Conservation (phyloP, 2,888 invertebrate species). For the Amblyjoppa proteus region DNA sequence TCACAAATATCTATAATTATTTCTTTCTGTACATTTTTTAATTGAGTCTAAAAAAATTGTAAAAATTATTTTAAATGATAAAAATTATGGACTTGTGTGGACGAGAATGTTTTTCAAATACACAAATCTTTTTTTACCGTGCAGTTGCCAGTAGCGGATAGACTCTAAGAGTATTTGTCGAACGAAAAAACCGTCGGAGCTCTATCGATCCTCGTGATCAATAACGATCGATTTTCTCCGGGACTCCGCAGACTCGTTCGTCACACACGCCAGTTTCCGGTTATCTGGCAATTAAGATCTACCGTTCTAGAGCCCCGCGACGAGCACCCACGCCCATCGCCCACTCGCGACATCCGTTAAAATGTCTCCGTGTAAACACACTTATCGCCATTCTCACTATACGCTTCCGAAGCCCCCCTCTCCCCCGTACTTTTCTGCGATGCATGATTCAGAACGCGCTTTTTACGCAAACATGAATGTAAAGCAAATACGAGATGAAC, state of each 20-base stretch:
- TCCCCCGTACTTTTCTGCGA: conserved; percentile 58
- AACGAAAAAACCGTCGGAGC: not conserved
- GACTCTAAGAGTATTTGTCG: not conserved
- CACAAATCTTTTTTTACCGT: not conserved
- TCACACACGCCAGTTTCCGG: conserved; percentile 63
- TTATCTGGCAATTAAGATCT: conserved; percentile 83
- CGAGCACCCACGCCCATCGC: conserved; percentile 51
- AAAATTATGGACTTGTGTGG: too few relatives aligned
- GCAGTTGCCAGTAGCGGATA: not conserved
- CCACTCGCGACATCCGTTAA: conserved; percentile 64
- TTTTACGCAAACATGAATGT: conserved; percentile 48
- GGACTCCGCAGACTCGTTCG: conserved; percentile 45
- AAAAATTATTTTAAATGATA: too few relatives aligned
- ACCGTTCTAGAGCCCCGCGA: conserved; percentile 52
- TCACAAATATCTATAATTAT: too few relatives aligned
- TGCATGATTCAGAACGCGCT: conserved; percentile 76
- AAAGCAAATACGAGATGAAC: conserved; percentile 42
- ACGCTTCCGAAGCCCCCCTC: conserved; percentile 3
- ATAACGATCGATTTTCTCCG: conserved; percentile 54
- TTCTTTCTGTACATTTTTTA: too few relatives aligned
- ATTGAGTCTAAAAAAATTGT: not conserved
- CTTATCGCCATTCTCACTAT: conserved; percentile 38
- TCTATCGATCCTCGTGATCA: conserved; percentile 48
- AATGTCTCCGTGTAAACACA: conserved; percentile 59
- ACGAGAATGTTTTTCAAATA: too few relatives aligned